These are phyloP conservation scores for Parazoanthus swiftii DNA, from an alignment of 92 coral and sea anemone genomes.

Conservation along the genomic window DNA sequence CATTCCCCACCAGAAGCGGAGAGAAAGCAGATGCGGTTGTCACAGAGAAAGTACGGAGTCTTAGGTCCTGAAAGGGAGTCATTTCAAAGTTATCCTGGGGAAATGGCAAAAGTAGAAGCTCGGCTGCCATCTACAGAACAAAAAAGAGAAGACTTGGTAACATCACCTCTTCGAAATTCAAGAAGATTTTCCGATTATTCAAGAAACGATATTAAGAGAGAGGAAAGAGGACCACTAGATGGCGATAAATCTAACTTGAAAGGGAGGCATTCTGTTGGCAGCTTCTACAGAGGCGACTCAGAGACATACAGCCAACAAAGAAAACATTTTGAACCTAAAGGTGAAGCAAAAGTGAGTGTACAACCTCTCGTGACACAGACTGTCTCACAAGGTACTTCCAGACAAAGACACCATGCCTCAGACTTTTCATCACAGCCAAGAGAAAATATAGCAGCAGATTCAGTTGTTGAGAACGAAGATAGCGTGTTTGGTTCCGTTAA, in stretches of 20 bases:
- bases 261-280: slow-evolving; percentile 38
- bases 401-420: not conserved
- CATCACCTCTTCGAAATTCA: slow-evolving; percentile 4
- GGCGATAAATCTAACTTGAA: not conserved
- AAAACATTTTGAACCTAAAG: not conserved
- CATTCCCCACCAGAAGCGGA: slow-evolving; percentile 4
- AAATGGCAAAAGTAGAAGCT: not conserved
- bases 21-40: not conserved
- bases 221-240: not conserved
- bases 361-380: slow-evolving; percentile 1
- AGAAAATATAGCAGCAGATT: not conserved
- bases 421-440: not conserved
- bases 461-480: not conserved
- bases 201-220: not conserved
- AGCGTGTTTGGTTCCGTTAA: not conserved
- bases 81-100: not conserved
- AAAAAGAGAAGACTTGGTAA: not conserved
- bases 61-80: not conserved
- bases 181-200: not conserved
- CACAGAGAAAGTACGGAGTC: slow-evolving; percentile 22
- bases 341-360: slow-evolving; percentile 12
- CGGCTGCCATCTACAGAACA: not conserved
- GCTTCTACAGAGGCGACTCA: not conserved
- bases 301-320: not conserved
- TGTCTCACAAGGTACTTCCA: not conserved